These are phyloP conservation scores for Agrotis segetum DNA, from an alignment of 2,888 invertebrate species.

Conservation along the genomic window DNA sequence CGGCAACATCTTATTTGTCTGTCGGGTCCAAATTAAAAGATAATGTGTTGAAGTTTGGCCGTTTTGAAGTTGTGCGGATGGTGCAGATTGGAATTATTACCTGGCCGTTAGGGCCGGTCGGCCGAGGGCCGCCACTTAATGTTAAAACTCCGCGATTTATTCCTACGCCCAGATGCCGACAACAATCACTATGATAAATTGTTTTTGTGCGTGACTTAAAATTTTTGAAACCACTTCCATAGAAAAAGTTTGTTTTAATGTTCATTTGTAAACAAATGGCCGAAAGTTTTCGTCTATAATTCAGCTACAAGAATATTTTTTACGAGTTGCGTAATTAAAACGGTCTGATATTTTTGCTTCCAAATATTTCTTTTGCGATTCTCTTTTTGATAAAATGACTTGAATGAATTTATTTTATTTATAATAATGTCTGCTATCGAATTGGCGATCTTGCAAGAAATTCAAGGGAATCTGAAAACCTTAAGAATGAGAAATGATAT, in stretches of 20 bases:
- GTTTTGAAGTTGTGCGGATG: constrained; percentile 81
- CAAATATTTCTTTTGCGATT: constrained; percentile 37
- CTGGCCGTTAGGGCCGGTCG: constrained; percentile 75
- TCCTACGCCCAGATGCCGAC: constrained; percentile 84
- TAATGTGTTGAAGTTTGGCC: constrained; percentile 86
- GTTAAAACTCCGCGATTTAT: constrained; percentile 87
- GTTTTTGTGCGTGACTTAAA: constrained; percentile 78
- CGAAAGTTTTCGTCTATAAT: constrained; percentile 57
- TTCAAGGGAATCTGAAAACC: constrained; percentile 1
- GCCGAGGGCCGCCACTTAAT: constrained; percentile 70
- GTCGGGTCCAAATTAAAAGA: constrained; percentile 83
- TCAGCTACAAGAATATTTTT: constrained; percentile 57
- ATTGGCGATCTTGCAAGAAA: constrained; percentile 19
- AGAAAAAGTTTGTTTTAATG: constrained; percentile 67
- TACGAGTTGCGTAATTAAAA: constrained; percentile 56
- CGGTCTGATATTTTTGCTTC: constrained; percentile 32
- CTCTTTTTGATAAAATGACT: constrained; percentile 33
- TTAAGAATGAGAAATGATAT: constrained; percentile 27
- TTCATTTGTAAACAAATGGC: constrained; percentile 64
- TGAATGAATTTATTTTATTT: constrained; percentile 35
- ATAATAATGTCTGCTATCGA: constrained; percentile 16
- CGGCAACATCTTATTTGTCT: constrained; percentile 84
- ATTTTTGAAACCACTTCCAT: constrained; percentile 75
- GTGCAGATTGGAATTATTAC: constrained; percentile 89
- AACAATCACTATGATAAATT: constrained; percentile 85